Base-by-base conservation (phyloP, 2,888 invertebrate genomes). In the Xylocampa areola region DNA sequence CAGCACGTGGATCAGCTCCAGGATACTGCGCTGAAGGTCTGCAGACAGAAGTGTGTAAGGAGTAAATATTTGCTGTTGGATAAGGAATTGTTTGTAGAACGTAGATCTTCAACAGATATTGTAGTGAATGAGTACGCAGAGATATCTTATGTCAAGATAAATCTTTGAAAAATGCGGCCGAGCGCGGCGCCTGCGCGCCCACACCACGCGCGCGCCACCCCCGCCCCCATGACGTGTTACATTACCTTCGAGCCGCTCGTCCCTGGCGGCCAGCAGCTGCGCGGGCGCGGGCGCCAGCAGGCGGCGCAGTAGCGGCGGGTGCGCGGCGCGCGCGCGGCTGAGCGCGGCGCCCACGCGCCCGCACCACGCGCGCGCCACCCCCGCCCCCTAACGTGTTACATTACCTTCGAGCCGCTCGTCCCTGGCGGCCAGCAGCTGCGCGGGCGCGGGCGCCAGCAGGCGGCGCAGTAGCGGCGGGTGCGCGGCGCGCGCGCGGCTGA, bases 1-100 rank as follows among this genome's bases (percentile, higher is more conserved):
- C 67, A 95, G 79, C 50, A 94, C 87, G 67, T 86, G 82, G 47
- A 96, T 93, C 41, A 97, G 91, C 81, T 96, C 96, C 33, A 96
- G 84, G 45, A 96, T 92, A 40, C 96, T 95, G 71, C 95, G 94
- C 69, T 96, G 96, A 11, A 96, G 86, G 57, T 96, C 96, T 96
- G 45, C 0, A 0, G 8, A 11, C 14, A 45, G 3, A 0, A 10
- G 14, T 8, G 1, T 25, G 10, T 25, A 25, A 6, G 10, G 10
- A 25, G 7, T 1, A 8, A 10, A 8, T 2, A 25, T 25, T 25
- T 23, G 7, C 25, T 8, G 25, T 25, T n/a, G n/a, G n/a, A n/a
- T n/a, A n/a, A n/a, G n/a, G n/a, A n/a, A n/a, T n/a, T n/a, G n/a
- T n/a, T n/a, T n/a, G n/a, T n/a, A n/a, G n/a, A n/a, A n/a, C n/a